Conservation (phyloP, 2,113 vertebrate genomes). For the Ondatra zibethicus region DNA sequence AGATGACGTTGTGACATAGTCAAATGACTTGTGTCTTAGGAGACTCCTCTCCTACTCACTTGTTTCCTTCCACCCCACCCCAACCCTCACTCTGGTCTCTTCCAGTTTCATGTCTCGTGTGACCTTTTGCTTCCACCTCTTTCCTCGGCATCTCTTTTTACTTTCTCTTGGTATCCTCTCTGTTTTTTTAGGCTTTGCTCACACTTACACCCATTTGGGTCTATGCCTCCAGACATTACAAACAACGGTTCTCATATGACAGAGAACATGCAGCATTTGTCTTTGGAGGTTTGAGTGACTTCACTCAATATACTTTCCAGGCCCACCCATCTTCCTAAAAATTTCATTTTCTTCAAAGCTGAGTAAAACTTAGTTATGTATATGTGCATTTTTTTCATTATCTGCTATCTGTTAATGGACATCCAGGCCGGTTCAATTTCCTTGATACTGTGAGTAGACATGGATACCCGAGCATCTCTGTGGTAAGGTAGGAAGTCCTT, state of each 20-base stretch:
- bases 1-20: too few species aligned
- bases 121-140: too few species aligned
- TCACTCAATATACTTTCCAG: too few species aligned
- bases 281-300: neutral
- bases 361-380: too few species aligned
- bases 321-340: neutral
- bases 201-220: neutral
- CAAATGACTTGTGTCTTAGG: neutral
- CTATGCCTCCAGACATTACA: neutral
- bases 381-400: neutral
- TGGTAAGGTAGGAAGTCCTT: neutral
- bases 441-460: too few species aligned
- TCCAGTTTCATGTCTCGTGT: neutral
- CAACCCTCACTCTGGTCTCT: neutral
- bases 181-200: neutral
- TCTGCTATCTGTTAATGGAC: neutral
- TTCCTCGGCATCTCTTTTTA: neutral
- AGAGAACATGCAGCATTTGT: neutral
- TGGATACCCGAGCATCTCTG: neutral
- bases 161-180: neutral
- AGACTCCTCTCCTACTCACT: neutral
- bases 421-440: neutral
- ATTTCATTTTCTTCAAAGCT: neutral
- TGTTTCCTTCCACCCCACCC: neutral
- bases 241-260: too few species aligned